These are phyloP conservation scores for Chelonus insularis DNA, from an alignment of 1,140 invertebrate genomes.

Conservation along the genomic window DNA sequence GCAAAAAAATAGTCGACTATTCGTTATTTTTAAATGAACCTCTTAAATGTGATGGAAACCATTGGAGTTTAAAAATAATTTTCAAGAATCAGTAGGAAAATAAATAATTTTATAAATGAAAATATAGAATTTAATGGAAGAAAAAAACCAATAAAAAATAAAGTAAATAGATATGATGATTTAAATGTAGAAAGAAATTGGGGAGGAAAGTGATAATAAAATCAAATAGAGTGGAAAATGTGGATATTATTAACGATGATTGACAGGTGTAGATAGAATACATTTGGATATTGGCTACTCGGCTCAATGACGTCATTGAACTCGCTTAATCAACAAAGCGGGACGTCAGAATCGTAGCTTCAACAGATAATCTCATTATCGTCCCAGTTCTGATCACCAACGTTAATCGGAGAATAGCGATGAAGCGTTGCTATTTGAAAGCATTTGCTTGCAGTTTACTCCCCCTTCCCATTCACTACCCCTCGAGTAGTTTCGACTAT, in stretches of 20 bases:
- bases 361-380: constrained; percentile 50
- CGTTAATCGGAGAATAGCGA: constrained; percentile 54
- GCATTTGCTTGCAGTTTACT: neutral
- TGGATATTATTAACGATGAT: neutral
- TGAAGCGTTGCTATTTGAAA: constrained; percentile 39
- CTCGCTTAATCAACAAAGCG: constrained; percentile 46
- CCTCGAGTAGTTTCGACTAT: neutral
- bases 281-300: neutral
- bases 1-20: neutral
- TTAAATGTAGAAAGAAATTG: no score
- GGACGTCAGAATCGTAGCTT: constrained; percentile 45
- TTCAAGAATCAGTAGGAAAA: neutral
- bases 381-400: constrained; percentile 51
- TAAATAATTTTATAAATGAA: neutral
- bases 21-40: neutral
- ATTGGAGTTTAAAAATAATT: neutral
- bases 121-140: neutral
- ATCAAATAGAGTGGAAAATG: neutral
- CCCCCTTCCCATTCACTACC: neutral
- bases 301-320: constrained; percentile 40
- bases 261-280: neutral
- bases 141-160: neutral
- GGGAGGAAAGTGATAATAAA: no score
- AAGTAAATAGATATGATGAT: no score
- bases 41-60: neutral